Evolutionary conservation across 2,113 vertebrate genomes (phyloP).

Genomic region (Antigone vipio): DNA sequence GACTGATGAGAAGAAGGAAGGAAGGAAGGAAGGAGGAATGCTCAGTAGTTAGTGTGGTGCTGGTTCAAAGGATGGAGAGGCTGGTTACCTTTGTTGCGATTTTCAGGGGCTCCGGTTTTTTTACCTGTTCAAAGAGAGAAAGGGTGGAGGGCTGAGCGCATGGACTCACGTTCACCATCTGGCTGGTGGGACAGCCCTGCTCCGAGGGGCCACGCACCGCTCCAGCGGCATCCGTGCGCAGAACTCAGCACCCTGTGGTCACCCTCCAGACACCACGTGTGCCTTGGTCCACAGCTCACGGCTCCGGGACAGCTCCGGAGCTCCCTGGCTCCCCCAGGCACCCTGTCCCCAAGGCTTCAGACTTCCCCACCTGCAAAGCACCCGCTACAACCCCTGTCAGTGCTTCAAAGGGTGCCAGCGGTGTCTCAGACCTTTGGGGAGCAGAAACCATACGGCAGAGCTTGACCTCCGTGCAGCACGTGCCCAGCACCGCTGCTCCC

Average conservation of each 20-base stretch:
- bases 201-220: not conserved
- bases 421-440: not conserved
- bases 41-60: conserved; percentile 80
- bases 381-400: not conserved
- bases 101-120: conserved; percentile 99
- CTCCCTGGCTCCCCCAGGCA: not conserved
- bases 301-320: not conserved
- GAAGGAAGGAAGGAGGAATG: conserved; percentile 75
- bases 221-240: not conserved
- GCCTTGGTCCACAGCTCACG: accelerated
- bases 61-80: conserved; percentile 79
- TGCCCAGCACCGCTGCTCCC: not conserved
- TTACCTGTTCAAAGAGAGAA: conserved; percentile 98
- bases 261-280: not conserved
- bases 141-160: conserved; percentile 71
- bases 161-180: not conserved
- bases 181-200: not conserved
- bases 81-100: conserved; percentile 99
- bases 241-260: not conserved
- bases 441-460: not conserved
- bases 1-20: conserved; percentile 76
- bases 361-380: not conserved
- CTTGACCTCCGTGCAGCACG: accelerated
- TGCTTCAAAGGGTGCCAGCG: not conserved
- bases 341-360: not conserved